Evolutionary conservation across 2,797 vertebrate genomes (phyloP), one percentile per base, ranked within the genome.

Genomic region (Linurgus olivaceus): DNA sequence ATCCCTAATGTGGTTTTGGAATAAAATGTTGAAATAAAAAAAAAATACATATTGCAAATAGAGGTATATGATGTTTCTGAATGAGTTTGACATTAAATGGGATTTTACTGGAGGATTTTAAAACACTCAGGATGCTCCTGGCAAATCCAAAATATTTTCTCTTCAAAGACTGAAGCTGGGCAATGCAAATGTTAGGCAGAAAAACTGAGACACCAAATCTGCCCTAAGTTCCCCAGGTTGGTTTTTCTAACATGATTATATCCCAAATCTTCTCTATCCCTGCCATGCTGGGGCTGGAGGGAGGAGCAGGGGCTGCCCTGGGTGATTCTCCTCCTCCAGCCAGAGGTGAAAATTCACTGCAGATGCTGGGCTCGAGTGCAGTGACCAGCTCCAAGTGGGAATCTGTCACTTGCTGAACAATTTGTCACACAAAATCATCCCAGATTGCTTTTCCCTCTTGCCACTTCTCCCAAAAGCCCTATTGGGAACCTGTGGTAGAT

Each of bases 321-420:
- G 7, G 26, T 76, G 86, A 16, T 79, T 40, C 9, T 73, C 9
- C 26, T 86, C 31, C 54, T 84, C 57, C 83, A 88, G 55, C 44
- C 42, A 84, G 92, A 93, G 91, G 80, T 86, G 92, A 67, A 94
- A 86, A 90, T 73, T 93, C 73, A 17, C 6, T 88, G 77, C 86
- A 92, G 90, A 54, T 92, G 84, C 80, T 82, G 67, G 1, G 13
- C 47, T 83, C 0, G 1, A 57, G 68, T 19, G 45, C 28, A 14
- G 81, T 31, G 65, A 71, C 78, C 78, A 83, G 59, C 75, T 19
- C 17, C 10, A 58, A 50, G 85, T 68, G 78, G 33, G 75, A 82
- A 90, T 88, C 75, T 65, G 78, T 74, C 68, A 47, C 54, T 89
- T 52, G 73, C 62, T 84, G 63, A 66, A 76, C 44, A 52, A 73